These are phyloP conservation scores for Platycheirus albimanus DNA, from an alignment of 2,888 invertebrate genomes.

Conservation along the genomic window DNA sequence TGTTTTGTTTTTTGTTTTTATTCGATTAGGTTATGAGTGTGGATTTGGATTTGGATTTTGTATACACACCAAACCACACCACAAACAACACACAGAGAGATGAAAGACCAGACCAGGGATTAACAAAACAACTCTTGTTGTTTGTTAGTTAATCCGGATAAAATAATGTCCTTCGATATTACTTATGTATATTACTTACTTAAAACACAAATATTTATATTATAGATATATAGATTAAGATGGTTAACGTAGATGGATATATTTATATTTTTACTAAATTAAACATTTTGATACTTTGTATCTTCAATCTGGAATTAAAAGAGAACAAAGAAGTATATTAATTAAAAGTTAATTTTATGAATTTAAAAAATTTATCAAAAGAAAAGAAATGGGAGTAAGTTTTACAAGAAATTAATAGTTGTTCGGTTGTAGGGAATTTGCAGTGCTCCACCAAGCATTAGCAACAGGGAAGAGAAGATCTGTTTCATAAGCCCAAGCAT, in stretches of 20 bases:
- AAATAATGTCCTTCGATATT: slow-evolving; percentile 29
- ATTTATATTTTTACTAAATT: slow-evolving; percentile 41
- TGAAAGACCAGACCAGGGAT: slow-evolving; percentile 52
- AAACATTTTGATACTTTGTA: slow-evolving; percentile 71
- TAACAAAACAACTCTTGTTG: slow-evolving; percentile 29
- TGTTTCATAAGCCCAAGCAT: no score
- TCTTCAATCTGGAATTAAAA: slow-evolving; percentile 51
- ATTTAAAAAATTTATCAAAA: no score
- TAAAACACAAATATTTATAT: slow-evolving; percentile 42
- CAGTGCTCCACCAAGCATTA: no score
- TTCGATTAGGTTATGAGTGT: no score
- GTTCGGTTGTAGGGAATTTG: no score
- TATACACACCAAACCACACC: no score
- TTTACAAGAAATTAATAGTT: no score
- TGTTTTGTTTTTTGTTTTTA: no score
- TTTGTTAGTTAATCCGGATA: slow-evolving; percentile 26
- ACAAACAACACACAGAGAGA: no score
- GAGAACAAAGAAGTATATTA: background rate
- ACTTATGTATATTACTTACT: slow-evolving; percentile 58
- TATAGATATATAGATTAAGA: no score
- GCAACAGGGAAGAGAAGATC: no score
- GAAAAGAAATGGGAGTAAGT: no score
- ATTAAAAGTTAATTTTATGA: background rate
- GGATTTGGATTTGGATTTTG: slow-evolving; percentile 24
- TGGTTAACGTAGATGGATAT: slow-evolving; percentile 54